Evolutionary conservation across 37 sponge, comb jelly and placozoan species (phyloP).

Genomic region (Corticium candelabrum): DNA sequence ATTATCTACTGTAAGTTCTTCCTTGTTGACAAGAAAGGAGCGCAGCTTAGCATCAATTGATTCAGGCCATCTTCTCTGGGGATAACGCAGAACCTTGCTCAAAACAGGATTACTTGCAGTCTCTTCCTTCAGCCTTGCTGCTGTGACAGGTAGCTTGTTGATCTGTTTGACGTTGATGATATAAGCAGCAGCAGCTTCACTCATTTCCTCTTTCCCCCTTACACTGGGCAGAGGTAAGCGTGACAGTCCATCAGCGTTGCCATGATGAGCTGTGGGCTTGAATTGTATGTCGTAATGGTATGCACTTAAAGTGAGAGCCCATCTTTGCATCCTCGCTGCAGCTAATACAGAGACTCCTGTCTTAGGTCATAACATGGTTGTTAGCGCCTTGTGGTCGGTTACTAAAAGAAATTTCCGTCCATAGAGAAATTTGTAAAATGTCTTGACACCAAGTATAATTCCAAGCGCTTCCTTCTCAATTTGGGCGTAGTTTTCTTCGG

Average conservation of each 20-base stretch:
- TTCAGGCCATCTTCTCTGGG: too few species aligned
- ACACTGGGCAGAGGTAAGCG: slow-evolving; percentile 26
- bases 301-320: slow-evolving; percentile 17
- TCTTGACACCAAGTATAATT: slow-evolving; percentile 28
- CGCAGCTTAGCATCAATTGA: too few species aligned
- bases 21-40: background rate
- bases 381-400: slow-evolving; percentile 28
- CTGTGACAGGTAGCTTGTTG: slow-evolving; percentile 26
- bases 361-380: background rate
- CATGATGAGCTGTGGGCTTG: slow-evolving; percentile 26
- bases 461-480: slow-evolving; percentile 42
- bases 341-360: slow-evolving; percentile 1
- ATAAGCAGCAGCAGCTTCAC: too few species aligned
- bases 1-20: slow-evolving; percentile 14
- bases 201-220: too few species aligned
- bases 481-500: slow-evolving; percentile 34
- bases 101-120: slow-evolving; percentile 32
- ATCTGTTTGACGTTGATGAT: too few species aligned
- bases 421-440: slow-evolving; percentile 46
- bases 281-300: slow-evolving; percentile 46
- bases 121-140: background rate
- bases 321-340: background rate
- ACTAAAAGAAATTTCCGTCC: slow-evolving; percentile 28
- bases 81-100: slow-evolving; percentile 17
- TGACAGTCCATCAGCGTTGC: too few species aligned